Conservation (phyloP, 2,888 invertebrate species). For the Aproaerema taeniolella region DNA sequence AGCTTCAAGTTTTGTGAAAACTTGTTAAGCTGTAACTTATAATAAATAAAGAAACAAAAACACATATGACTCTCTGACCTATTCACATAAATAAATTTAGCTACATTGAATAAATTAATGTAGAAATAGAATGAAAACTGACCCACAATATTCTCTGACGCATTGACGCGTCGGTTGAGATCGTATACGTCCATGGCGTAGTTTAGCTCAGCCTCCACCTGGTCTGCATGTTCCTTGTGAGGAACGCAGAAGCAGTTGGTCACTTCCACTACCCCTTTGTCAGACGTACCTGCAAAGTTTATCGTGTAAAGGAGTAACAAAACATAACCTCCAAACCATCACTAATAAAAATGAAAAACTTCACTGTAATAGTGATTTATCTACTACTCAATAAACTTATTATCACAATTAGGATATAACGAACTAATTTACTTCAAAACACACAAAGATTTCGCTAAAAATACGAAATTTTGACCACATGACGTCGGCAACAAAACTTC, state of each 20-base stretch:
- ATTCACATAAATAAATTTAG: not conserved
- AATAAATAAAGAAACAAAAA: too few species aligned
- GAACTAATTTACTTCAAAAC: not conserved
- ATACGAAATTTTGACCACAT: constrained; percentile 24
- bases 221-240: constrained; percentile 97
- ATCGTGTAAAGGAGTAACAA: constrained; percentile 27
- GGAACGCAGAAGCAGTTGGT: constrained; percentile 99
- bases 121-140: constrained; percentile 22
- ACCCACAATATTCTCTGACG: constrained; percentile 95
- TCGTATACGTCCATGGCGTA: constrained; percentile 98
- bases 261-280: constrained; percentile 96
- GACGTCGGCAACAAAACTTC: constrained; percentile 29
- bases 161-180: constrained; percentile 94
- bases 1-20: too few species aligned
- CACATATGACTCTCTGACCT: too few species aligned
- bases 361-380: too few species aligned
- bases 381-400: not conserved
- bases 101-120: not conserved
- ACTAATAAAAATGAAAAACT: not conserved
- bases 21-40: too few species aligned
- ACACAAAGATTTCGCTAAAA: constrained; percentile 4
- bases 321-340: constrained; percentile 42
- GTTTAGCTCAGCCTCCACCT: constrained; percentile 98
- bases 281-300: constrained; percentile 92
- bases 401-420: not conserved